phyloP scores from a whole-genome alignment of 2,888 invertebrate species.

The Pseudanteris insignis region DNA sequence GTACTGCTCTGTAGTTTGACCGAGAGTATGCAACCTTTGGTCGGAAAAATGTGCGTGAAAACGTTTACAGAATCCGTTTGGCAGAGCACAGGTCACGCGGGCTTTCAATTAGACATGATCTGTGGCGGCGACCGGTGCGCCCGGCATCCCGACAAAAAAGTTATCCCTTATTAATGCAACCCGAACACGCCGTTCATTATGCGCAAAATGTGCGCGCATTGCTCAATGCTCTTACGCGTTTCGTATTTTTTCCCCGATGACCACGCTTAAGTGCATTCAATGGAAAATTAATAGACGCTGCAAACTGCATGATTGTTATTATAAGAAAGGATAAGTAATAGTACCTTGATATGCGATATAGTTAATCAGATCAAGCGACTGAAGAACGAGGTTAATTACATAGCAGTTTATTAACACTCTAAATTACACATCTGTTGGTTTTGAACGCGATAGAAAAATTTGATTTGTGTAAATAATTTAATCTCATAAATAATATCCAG shows the following conservation, averaged over 20 bases:
- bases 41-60: constrained; percentile 38
- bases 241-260: constrained; percentile 5
- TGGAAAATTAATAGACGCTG: too few relatives aligned
- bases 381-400: too few relatives aligned
- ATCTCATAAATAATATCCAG: too few relatives aligned
- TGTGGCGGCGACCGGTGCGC: constrained; percentile 17
- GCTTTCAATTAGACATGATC: constrained; percentile 36
- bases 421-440: too few relatives aligned
- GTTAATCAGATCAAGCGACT: too few relatives aligned
- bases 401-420: too few relatives aligned
- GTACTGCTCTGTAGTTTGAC: constrained; percentile 42
- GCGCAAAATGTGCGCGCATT: constrained; percentile 21
- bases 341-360: too few relatives aligned
- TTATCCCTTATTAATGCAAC: constrained; percentile 28
- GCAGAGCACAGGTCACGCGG: constrained; percentile 27
- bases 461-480: too few relatives aligned
- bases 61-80: constrained; percentile 36
- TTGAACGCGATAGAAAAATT: too few relatives aligned
- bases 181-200: constrained; percentile 34
- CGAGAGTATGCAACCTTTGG: constrained; percentile 15
- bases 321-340: too few relatives aligned
- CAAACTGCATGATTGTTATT: too few relatives aligned
- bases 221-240: constrained; percentile 30
- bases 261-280: too few relatives aligned
- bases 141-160: constrained; percentile 15